Evolutionary conservation across 2,888 invertebrate genomes (phyloP).

Genomic region (Metalampra italica): DNA sequence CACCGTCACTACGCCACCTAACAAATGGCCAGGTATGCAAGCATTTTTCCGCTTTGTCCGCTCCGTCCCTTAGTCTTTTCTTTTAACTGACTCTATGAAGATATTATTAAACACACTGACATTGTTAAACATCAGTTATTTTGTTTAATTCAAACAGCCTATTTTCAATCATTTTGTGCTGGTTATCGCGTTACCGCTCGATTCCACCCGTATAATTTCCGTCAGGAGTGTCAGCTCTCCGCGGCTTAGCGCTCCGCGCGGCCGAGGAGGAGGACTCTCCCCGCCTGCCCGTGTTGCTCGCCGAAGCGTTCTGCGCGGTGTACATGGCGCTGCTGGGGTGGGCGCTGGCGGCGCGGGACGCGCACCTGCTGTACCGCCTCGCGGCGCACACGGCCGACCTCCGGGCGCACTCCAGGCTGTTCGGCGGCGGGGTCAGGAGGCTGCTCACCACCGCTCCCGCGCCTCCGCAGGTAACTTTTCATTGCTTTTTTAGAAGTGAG

Average conservation of each 20-base stretch:
- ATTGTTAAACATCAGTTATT: no score
- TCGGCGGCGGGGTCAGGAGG: constrained; percentile 94
- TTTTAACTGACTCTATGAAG: no score
- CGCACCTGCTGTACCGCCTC: constrained; percentile 90
- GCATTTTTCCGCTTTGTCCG: not conserved
- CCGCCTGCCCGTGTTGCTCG: constrained; percentile 91
- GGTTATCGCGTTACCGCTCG: no score
- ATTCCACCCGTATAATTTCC: no score
- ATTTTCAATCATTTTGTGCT: no score
- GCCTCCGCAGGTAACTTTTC: constrained; percentile 47
- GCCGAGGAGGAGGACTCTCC: constrained; percentile 97
- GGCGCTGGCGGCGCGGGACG: constrained; percentile 95
- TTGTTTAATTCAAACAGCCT: no score
- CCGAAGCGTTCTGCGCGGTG: constrained; percentile 96
- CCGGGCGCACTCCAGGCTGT: constrained; percentile 88
- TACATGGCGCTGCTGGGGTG: constrained; percentile 95
- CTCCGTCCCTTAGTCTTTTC: no score
- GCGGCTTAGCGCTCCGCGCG: constrained; percentile 93
- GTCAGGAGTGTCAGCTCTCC: constrained; percentile 90
- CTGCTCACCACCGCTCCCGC: constrained; percentile 87
- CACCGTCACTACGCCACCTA: constrained; percentile 87
- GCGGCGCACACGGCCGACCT: constrained; percentile 89
- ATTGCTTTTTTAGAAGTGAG: not conserved
- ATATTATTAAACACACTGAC: no score
- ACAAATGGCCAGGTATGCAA: constrained; percentile 90